Base-by-base conservation (phyloP, 2,113 vertebrate species). In the Odocoileus hemionus region DNA sequence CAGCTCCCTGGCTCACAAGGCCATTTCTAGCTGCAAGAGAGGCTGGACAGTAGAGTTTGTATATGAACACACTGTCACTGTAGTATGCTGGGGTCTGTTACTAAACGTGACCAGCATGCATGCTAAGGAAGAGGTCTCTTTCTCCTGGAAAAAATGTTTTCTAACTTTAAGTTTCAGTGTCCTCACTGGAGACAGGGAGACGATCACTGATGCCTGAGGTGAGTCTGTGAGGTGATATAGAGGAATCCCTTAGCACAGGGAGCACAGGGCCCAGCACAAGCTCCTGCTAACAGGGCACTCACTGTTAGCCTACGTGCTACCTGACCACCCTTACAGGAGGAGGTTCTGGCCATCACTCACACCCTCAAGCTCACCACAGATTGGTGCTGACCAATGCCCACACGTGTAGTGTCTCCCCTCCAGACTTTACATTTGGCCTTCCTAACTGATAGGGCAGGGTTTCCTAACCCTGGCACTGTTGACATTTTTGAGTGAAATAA, bases 51-150 rank as follows among this genome's bases (percentile, higher is more conserved):
- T 3, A 25, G 0, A 8, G 33, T 28, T 36, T 78, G 78, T 21
- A 26, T 2, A 14, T 26, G 30, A 39, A 67, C 14, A 17, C 33
- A 2, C 1, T 30, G 78, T 28, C 25, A 1, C 11, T 28, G 6
- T 3, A 6, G 4, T 47, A 52, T 0, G 0, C 0, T 33, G 64
- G 6, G 21, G 13, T 28, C 47, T 54, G 2, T 84, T 36, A 45
- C 54, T 19, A 30, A 39, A 57, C 11, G 14, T 19, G 7, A 23
- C 4, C 8, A n/a, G 23, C 70, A 50, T 2, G 25, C 33, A 47
- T 21, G 2, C 1, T 26, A n/a, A 91, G 43, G n/a, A 61, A 45
- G 39, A 50, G 10, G 25, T 12, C 9, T 54, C 33, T 13, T 33
- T 86, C 17, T 57, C 25, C 19, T 74, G 10, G 43, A 28, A 16